Evolutionary conservation across 2,797 vertebrate genomes (phyloP).

Genomic region (Tympanoctomys barrerae): DNA sequence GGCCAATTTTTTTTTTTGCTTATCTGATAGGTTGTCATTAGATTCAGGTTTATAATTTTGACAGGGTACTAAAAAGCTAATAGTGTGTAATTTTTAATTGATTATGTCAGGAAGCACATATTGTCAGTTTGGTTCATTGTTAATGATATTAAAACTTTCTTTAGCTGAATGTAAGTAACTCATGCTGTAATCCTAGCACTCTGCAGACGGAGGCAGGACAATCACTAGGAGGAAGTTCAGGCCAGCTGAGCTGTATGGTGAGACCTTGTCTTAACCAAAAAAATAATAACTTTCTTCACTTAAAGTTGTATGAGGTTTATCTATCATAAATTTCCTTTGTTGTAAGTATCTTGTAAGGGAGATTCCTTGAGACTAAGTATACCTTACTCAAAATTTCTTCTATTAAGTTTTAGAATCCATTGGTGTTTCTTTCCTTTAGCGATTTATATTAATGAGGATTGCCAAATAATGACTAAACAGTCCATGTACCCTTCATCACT

Average conservation of each 20-base stretch:
- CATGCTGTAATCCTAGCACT: background rate
- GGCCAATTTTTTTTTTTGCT: background rate
- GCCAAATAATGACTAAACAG: background rate
- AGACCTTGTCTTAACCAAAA: background rate
- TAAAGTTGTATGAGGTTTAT: constrained; percentile 14
- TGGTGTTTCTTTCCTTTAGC: background rate
- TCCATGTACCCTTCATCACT: background rate
- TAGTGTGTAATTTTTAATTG: background rate
- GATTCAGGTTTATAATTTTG: background rate
- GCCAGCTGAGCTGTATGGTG: background rate
- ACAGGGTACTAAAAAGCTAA: background rate
- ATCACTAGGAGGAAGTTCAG: background rate
- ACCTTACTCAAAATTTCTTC: constrained; percentile 4
- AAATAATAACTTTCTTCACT: background rate
- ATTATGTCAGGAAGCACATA: background rate
- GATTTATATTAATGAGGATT: background rate
- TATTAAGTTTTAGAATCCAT: constrained; percentile 12
- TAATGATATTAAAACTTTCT: background rate
- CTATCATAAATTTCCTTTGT: constrained; percentile 1
- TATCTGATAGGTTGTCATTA: background rate
- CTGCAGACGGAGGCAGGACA: background rate
- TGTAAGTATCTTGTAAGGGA: background rate
- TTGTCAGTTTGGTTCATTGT: background rate
- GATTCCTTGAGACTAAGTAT: background rate
- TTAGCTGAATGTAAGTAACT: background rate